Conservation (phyloP, 2,888 invertebrate genomes). For the Rhodophaea formosa region DNA sequence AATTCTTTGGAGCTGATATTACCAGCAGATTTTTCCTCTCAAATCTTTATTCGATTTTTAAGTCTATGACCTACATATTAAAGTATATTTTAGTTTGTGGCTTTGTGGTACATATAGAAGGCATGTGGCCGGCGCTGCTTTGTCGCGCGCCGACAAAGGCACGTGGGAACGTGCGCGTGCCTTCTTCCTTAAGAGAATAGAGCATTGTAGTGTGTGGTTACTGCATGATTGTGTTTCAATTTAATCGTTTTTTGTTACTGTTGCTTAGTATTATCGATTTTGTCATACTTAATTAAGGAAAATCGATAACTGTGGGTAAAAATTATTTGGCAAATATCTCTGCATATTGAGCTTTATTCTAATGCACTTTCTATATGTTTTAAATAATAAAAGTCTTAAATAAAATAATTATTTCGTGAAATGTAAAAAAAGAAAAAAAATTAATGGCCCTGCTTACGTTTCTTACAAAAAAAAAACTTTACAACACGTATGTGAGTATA, state of each 20-base stretch:
- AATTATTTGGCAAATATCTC: too few species aligned
- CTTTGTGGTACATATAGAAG: conserved; percentile 44
- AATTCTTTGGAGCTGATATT: conserved; percentile 32
- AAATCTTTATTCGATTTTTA: conserved; percentile 28
- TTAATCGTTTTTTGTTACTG: conserved; percentile 26
- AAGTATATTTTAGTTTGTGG: conserved; percentile 35
- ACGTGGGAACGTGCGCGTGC: conserved; percentile 78
- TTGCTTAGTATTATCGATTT: conserved; percentile 10
- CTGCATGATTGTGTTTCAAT: conserved; percentile 60
- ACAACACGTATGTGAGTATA: too few species aligned
- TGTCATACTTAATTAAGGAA: conserved; percentile 10
- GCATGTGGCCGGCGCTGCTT: conserved; percentile 71
- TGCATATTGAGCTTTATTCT: too few species aligned
- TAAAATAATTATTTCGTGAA: too few species aligned
- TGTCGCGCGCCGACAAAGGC: conserved; percentile 77
- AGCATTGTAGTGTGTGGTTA: conserved; percentile 61
- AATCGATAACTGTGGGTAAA: too few species aligned
- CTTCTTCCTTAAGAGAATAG: conserved; percentile 56
- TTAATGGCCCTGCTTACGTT: too few species aligned
- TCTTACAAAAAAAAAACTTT: too few species aligned
- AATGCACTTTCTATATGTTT: too few species aligned
- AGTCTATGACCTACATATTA: conserved; percentile 31
- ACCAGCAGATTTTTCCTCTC: conserved; percentile 49
- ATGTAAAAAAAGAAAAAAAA: too few species aligned
- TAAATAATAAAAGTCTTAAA: too few species aligned